phyloP scores from a whole-genome alignment of 2,113 vertebrate species.

The Hucho hucho region DNA sequence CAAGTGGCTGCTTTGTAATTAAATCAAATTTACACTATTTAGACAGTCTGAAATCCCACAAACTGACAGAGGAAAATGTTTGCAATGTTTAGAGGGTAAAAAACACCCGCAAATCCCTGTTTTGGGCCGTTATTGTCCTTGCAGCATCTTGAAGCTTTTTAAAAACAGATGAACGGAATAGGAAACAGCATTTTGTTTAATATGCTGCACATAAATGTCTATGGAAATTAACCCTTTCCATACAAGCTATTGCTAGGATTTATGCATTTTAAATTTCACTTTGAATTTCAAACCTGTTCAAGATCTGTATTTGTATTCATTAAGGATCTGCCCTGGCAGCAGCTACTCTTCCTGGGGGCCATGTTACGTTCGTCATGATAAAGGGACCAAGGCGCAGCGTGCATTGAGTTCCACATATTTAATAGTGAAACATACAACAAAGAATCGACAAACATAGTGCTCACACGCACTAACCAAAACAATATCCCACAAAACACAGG shows the following conservation, averaged over 20 bases:
- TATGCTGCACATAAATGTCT: conserved; percentile 49
- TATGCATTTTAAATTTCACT: conserved; percentile 50
- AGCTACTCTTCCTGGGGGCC: no score
- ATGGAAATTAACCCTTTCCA: conserved; percentile 47
- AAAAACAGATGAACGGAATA: conserved; percentile 44
- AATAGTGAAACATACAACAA: no score
- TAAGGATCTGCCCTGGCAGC: no score
- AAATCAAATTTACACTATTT: conserved; percentile 47
- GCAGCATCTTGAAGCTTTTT: conserved; percentile 59
- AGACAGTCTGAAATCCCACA: conserved; percentile 37
- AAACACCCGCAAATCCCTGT: conserved; percentile 31
- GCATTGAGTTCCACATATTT: no score
- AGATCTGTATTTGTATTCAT: conserved; percentile 31
- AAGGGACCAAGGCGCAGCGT: no score
- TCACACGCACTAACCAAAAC: no score
- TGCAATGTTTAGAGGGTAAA: conserved; percentile 50
- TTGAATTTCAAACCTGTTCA: conserved; percentile 50
- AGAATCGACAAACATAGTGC: no score
- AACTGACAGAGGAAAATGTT: conserved; percentile 60
- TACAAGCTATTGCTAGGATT: conserved; percentile 47
- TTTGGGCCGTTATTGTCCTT: conserved; percentile 33
- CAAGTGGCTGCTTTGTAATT: no score
- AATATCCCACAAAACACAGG: no score
- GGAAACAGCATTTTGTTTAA: conserved; percentile 20
- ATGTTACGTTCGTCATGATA: no score